Base-by-base conservation (phyloP, 2,113 vertebrate species). In the Callipepla californica region DNA sequence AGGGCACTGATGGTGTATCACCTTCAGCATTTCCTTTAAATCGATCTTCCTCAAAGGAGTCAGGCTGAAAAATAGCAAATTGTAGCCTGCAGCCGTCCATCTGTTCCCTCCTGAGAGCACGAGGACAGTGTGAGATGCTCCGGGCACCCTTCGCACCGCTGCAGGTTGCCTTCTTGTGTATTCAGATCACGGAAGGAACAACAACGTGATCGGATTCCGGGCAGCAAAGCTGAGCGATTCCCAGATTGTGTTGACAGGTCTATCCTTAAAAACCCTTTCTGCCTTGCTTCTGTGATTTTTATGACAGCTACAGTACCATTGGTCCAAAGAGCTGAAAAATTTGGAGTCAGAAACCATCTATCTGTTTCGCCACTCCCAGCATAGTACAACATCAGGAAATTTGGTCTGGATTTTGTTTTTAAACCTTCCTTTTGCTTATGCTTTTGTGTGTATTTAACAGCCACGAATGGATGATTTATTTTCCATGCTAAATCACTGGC, bases 11-110 rank as follows among this genome's bases (percentile, higher is more conserved):
- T 80, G 61, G 32, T 25, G 2, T 36, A 40, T 90, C 90, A 95
- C 89, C 74, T 85, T 85, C 73, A 80, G 83, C 48, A n/a, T 86
- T 92, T 84, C 68, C 82, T 88, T 93, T 40, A 53, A 2, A 75
- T 88, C 78, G 84, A 62, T 57, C 40, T 92, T 83, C 47, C 78
- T 86, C 69, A 6, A 83, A 83, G 82, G 73, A 73, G 36, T 9
- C 36, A 28, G 87, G 48, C 69, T 69, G 94, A 51, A 74, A 80
- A 74, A 78, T 6, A 48, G 88, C 73, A 88, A 76, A 72, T 17
- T 30, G 92, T 30, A 78, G 82, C 95, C 90, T 81, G 85, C 85
- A 94, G 94, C 85, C 6, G 26, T 94, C 59, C 91, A 78, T 79
- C 85, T 93, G 85, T 55, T 91, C 75, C 42, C 85, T 80, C 67